phyloP scores from a whole-genome alignment of 2,113 vertebrate species.

The Falco punctatus region DNA sequence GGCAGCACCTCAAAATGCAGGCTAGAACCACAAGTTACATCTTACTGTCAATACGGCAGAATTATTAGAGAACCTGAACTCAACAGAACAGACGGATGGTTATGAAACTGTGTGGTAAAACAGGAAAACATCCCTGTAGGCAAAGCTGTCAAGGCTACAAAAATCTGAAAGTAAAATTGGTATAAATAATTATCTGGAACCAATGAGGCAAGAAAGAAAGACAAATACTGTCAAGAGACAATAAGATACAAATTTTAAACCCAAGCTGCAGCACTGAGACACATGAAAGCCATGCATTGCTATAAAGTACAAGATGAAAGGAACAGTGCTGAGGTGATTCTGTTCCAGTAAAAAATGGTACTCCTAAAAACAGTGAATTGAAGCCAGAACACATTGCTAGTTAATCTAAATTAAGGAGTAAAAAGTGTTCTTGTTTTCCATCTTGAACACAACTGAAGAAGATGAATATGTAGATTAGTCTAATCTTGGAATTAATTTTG shows the following conservation, averaged over 20 bases:
- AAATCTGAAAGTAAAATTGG: constrained; percentile 64
- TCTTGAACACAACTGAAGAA: neutral
- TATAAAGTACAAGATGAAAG: neutral
- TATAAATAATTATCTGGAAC: constrained; percentile 57
- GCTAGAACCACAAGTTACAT: accelerated
- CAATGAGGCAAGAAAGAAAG: constrained; percentile 38
- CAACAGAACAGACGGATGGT: neutral
- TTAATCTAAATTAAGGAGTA: neutral
- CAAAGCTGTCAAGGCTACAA: constrained; percentile 17
- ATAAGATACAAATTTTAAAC: constrained; percentile 24
- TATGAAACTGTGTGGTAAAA: neutral
- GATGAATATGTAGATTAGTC: constrained; percentile 34
- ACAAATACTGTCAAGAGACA: constrained; percentile 28
- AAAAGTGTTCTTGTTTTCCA: neutral
- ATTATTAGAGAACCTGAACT: neutral
- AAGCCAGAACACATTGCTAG: neutral
- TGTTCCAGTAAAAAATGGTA: neutral
- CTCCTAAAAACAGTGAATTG: constrained; percentile 9
- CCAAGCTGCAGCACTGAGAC: neutral
- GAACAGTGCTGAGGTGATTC: neutral
- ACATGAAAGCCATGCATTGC: neutral
- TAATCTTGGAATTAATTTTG: constrained; percentile 52
- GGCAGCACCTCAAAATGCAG: neutral
- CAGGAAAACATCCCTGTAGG: constrained; percentile 5
- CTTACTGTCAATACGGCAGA: neutral